Percentiles rank a stretch among this genome's conserved stretches.
These are phyloP conservation scores for Empidonax alnorum DNA, from an alignment of 2,113 vertebrate genomes.

Conservation along the genomic window DNA sequence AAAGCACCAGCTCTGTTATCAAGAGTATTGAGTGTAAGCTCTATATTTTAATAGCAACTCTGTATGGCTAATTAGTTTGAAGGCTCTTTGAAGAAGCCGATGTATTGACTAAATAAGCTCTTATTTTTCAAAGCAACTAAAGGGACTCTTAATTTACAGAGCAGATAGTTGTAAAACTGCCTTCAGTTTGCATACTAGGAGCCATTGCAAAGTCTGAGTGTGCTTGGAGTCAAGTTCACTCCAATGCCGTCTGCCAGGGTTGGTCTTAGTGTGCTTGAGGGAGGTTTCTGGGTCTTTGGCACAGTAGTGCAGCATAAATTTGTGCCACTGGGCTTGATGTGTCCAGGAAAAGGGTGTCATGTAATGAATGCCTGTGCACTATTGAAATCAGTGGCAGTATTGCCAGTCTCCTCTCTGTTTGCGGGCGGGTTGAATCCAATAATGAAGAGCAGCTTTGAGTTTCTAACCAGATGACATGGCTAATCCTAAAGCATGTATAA, in stretches of 20 bases:
- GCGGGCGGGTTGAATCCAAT: constrained; percentile 21
- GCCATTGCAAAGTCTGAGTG: neutral
- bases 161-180: constrained; percentile 35
- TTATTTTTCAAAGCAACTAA: constrained; percentile 54
- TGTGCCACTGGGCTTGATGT: neutral
- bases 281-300: constrained; percentile 23
- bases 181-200: constrained; percentile 12
- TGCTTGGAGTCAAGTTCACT: neutral
- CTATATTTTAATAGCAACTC: constrained; percentile 30
- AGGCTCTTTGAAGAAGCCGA: constrained; percentile 49
- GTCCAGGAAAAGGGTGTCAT: neutral
- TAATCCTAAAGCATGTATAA: constrained; percentile 51
- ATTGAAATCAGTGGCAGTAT: neutral
- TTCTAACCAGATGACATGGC: constrained; percentile 50
- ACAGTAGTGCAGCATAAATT: neutral
- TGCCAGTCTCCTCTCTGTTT: neutral
- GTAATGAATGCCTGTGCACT: neutral
- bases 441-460: constrained; percentile 39
- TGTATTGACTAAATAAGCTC: constrained; percentile 41
- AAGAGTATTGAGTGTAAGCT: constrained; percentile 37
- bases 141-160: constrained; percentile 52
- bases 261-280: neutral
- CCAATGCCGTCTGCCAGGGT: neutral
- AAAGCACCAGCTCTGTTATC: constrained; percentile 10
- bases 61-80: constrained; percentile 52